phyloP scores from a whole-genome alignment of 2,888 invertebrate genomes.

The Heliconius cydno region DNA sequence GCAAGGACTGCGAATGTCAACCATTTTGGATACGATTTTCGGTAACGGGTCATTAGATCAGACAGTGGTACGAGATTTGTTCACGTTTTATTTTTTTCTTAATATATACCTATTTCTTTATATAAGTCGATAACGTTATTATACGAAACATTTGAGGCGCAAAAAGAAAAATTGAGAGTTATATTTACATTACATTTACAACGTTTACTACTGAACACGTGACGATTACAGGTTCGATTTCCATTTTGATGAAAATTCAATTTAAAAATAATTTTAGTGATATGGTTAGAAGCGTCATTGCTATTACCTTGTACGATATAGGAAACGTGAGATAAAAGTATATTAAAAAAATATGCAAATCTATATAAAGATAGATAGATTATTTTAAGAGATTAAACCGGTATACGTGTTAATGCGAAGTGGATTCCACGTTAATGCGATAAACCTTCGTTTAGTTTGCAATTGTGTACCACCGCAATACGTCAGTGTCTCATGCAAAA shows the following conservation, averaged over 20 bases:
- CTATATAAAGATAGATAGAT: not conserved
- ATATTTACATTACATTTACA: no score
- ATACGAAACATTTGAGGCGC: not conserved
- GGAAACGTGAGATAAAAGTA: not conserved
- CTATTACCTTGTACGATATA: no score
- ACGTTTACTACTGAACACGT: no score
- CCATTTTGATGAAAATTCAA: not conserved
- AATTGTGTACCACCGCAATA: constrained; percentile 6
- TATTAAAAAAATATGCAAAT: not conserved
- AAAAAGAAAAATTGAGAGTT: not conserved
- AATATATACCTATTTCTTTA: not conserved
- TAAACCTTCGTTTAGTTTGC: constrained; percentile 25
- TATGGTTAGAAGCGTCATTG: not conserved
- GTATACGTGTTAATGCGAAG: constrained; percentile 24
- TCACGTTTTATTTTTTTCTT: constrained; percentile 14
- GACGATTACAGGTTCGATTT: not conserved
- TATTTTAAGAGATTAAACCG: constrained; percentile 12
- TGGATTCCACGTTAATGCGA: constrained; percentile 24
- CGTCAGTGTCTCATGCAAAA: constrained; percentile 15
- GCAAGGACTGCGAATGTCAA: constrained; percentile 52
- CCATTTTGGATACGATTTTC: constrained; percentile 43
- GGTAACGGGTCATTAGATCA: constrained; percentile 40
- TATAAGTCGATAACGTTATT: not conserved
- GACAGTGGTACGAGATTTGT: constrained; percentile 23
- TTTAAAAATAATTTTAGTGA: not conserved